Evolutionary conservation across 2,797 vertebrate species (phyloP), one percentile per base, ranked within the genome.

Genomic region (Hoplostethus atlanticus): DNA sequence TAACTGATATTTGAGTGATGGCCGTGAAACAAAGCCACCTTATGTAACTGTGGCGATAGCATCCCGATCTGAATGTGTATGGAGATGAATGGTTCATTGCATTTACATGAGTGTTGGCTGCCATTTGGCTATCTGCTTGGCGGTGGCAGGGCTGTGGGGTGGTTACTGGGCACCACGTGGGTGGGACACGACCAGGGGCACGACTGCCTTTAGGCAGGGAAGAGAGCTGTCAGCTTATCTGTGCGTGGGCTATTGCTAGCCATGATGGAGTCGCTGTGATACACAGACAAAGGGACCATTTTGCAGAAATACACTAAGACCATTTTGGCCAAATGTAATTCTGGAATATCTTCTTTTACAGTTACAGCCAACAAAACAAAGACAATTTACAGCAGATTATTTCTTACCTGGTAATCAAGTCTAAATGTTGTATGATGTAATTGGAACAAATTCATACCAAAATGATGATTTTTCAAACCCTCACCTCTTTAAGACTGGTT

Each of bases 51-150:
- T 13, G 31, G n/a, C 46, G 68, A 79, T 83, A 59, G 59, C 61
- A 63, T 67, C 75, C 13, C 31, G 6, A 0, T 88, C 72, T 76
- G 69, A 73, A 53, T 17, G 3, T 74, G 76, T 60, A 77, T 50
- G 48, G 61, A 76, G 72, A 80, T 74, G 68, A 75, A 68, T 25
- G 5, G 38, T 42, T 50, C 34, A 28, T 53, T 68, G 62, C 55
- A 66, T 91, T 88, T 83, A 57, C 73, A 79, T 89, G 50, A 59
- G n/a, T 76, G 34, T 66, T 11, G 36, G 68, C 16, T 31, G 56
- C 44, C 64, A 80, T 93, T 87, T 89, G 80, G 72, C 42, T 83
- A 78, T 78, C 77, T 56, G 61, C 31, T 13, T 77, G 69, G 55
- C 47, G 59, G 46, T 64, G 76, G 59, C 66, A 62, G 25, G 42